Base-by-base conservation (phyloP, 2,113 vertebrate species). In the Gadus chalcogrammus region DNA sequence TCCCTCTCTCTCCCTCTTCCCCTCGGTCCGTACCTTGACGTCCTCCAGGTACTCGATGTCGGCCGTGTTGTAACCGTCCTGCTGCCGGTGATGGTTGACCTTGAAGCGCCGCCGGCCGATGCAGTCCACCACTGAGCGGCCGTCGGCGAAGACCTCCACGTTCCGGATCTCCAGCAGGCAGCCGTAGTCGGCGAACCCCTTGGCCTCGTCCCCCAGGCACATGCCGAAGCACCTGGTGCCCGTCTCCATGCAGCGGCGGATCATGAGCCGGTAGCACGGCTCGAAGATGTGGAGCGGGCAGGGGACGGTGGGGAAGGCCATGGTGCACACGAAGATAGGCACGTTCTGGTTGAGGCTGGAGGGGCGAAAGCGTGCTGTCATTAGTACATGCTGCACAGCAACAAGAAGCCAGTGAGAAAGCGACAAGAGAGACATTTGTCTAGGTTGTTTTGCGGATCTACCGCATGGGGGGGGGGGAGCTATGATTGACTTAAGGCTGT, bases 261-360 rank as follows among this genome's bases (percentile, higher is more conserved):
- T 94, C 96, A 95, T 97, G 66, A 98, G 93, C 17, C 93, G 85
- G 81, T 97, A 98, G 69, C 92, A 93, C 24, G 96, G 95, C 86
- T 98, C 97, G 62, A 95, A 98, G 80, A 97, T 92, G 15, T 97
- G 95, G 78, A 97, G 94, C 0, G 93, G 95, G 72, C 95, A 97
- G 2, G 95, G 93, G 68, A 98, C 93, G 0, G 95, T 95, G 79
- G 96, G 95, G 87, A 98, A 97, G 83, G 95, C 94, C 94, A 97
- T 94, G 75, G 95, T 95, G 71, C 95, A 97, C 69, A 97, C 94
- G 4, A 98, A 97, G 87, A 98, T 95, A 86, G 96, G 97, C 88
- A 97, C 94, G 73, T 95, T 96, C 90, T 95, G 93, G 88, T 95
- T 96, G 69, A 97, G 89, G 83, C 95, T 98, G 84, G 1, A 28